Evolutionary conservation across 2,797 vertebrate species (phyloP), one percentile per base, ranked within the genome.

Genomic region (Syngnathus rostellatus): DNA sequence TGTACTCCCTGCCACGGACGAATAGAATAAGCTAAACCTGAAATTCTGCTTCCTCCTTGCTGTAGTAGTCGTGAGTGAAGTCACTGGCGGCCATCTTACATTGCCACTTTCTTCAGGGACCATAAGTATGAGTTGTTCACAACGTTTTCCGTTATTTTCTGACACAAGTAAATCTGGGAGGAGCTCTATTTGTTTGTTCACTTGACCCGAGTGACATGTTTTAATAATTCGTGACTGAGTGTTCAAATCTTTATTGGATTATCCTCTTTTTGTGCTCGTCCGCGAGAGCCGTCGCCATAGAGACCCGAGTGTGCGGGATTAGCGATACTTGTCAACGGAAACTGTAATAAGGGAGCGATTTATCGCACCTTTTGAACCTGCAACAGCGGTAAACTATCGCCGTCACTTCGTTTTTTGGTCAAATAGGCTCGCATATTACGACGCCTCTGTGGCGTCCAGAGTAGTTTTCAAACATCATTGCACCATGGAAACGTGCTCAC

Each of bases 251-350:
- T 57, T 57, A 57, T 57, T 57, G 77, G 83, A 85, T 88, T 83
- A 87, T 81, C 72, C 55, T 50, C 41, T 65, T 54, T 50, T 68
- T 70, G 57, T 73, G 72, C 67, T 79, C 71, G 71, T 58, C 41
- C 54, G 53, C 11, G 23, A 60, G 51, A 66, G 3, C 6, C 57
- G 86, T 89, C 67, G 84, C 72, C 57, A 87, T 87, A 87, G 89
- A 81, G 69, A 89, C 75, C 75, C 23, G 8, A 16, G 85, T 86
- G 63, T 84, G 83, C 78, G 81, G 86, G 87, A 86, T 78, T 82
- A 64, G 63, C 60, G 67, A 74, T 37, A 66, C 65, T 38, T 54
- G 53, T 54, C 53, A 57, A 57, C 55, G 31, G 12, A 16, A 31
- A 57, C 14, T 37, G 55, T 57, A 25, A 17, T 31, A 57, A 57